These are phyloP conservation scores for Corvus cornix DNA, from an alignment of 2,113 vertebrate genomes.

Conservation along the genomic window DNA sequence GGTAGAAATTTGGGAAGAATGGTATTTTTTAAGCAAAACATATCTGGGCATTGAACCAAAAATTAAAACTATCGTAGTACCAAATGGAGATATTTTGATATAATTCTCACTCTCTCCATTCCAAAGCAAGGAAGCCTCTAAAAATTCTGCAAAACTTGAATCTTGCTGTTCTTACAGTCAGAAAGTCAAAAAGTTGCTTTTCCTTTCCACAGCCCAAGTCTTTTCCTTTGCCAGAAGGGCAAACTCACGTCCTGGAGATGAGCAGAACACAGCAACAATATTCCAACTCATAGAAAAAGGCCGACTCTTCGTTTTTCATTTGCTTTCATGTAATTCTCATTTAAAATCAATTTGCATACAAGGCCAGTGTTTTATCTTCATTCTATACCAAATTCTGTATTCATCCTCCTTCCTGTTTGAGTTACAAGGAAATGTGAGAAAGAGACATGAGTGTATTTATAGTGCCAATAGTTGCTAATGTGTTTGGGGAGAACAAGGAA, in stretches of 20 bases:
- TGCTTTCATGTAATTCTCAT: background rate
- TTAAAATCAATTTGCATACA: background rate
- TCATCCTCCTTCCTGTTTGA: background rate
- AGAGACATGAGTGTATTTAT: background rate
- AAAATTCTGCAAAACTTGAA: background rate
- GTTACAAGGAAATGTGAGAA: background rate
- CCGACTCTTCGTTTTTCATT: background rate
- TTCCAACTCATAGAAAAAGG: background rate
- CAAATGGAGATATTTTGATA: background rate
- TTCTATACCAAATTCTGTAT: accelerated
- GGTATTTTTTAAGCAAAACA: background rate
- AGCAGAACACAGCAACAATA: background rate
- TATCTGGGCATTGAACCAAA: background rate
- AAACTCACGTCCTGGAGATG: background rate
- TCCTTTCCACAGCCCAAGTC: accelerated
- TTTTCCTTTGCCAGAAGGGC: background rate
- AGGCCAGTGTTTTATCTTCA: background rate
- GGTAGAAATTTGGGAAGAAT: background rate
- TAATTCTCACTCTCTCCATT: background rate
- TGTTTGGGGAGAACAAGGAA: background rate
- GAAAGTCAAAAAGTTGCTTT: background rate
- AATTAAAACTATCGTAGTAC: background rate
- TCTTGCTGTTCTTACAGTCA: background rate
- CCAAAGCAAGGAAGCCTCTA: background rate
- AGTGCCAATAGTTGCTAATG: background rate